These are phyloP conservation scores for Pogona vitticeps DNA, from an alignment of 2,113 vertebrate species.

Conservation along the genomic window DNA sequence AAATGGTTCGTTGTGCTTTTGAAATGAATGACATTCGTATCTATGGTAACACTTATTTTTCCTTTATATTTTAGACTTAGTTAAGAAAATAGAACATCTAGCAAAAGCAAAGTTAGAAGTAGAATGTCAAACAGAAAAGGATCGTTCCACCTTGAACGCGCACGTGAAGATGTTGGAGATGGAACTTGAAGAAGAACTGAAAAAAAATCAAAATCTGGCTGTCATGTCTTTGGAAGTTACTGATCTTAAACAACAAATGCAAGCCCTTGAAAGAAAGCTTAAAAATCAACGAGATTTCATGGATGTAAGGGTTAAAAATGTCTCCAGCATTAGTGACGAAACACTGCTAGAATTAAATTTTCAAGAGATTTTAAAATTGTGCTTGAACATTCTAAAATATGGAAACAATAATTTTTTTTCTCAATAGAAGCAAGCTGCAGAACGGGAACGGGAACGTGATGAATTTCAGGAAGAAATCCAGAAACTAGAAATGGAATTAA, in stretches of 20 bases:
- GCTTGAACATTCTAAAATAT: background rate
- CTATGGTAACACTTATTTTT: background rate
- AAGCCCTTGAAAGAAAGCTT: slow-evolving; percentile 91
- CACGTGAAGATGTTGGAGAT: slow-evolving; percentile 85
- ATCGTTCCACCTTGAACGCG: slow-evolving; percentile 77
- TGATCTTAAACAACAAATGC: slow-evolving; percentile 86
- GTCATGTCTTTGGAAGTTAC: slow-evolving; percentile 77
- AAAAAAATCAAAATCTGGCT: slow-evolving; percentile 74
- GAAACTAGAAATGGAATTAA: slow-evolving; percentile 87
- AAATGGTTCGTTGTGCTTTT: background rate
- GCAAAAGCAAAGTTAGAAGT: slow-evolving; percentile 85
- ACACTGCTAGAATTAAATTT: background rate
- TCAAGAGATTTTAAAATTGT: background rate
- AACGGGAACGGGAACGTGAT: slow-evolving; percentile 93
- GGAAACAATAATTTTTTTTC: background rate
- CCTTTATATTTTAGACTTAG: slow-evolving; percentile 76
- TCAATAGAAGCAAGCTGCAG: slow-evolving; percentile 89
- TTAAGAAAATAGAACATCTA: slow-evolving; percentile 83
- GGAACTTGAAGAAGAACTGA: slow-evolving; percentile 90
- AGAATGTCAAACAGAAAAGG: slow-evolving; percentile 90
- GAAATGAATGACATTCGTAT: background rate
- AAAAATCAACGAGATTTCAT: slow-evolving; percentile 93
- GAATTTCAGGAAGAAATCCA: slow-evolving; percentile 96
- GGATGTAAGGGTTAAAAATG: slow-evolving; percentile 77
- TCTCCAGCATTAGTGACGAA: background rate